Evolutionary conservation across 2,113 vertebrate genomes (phyloP).

Genomic region (Phylloscopus trochilus): DNA sequence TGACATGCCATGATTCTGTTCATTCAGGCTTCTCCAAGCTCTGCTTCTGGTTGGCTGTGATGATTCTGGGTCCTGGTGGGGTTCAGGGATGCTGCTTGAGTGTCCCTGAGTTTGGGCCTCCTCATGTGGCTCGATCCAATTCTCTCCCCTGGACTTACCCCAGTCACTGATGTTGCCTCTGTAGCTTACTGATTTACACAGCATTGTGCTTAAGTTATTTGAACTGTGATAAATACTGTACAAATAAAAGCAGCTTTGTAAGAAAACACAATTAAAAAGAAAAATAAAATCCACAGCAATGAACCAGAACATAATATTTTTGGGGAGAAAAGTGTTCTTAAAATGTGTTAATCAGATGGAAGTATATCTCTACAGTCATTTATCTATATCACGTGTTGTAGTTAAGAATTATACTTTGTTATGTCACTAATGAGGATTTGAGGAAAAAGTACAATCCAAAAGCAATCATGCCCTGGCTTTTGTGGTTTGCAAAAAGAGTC

Average conservation of each 20-base stretch:
- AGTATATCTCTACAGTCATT: background rate
- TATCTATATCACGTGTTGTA: background rate
- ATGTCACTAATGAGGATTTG: background rate
- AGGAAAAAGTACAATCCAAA: background rate
- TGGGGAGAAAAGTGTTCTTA: background rate
- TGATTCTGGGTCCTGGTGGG: background rate
- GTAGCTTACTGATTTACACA: background rate
- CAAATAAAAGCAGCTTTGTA: background rate
- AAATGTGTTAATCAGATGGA: background rate
- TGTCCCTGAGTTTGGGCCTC: background rate
- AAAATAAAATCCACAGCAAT: background rate
- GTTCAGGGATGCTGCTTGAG: background rate
- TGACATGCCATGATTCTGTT: background rate
- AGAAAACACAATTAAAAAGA: background rate
- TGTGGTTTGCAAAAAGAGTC: background rate
- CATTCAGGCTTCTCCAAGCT: no score
- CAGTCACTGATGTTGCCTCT: background rate
- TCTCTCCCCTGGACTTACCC: background rate
- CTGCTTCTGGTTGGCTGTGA: no score
- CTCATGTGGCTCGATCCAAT: rapidly evolving
- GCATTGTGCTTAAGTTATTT: background rate
- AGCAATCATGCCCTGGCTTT: background rate
- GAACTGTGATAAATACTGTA: background rate
- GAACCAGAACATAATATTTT: background rate
- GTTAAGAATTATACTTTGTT: background rate